Percentiles rank a stretch among this genome's conserved stretches.
phyloP scores from a whole-genome alignment of 2,113 vertebrate species.

The Monarcha castaneiventris region DNA sequence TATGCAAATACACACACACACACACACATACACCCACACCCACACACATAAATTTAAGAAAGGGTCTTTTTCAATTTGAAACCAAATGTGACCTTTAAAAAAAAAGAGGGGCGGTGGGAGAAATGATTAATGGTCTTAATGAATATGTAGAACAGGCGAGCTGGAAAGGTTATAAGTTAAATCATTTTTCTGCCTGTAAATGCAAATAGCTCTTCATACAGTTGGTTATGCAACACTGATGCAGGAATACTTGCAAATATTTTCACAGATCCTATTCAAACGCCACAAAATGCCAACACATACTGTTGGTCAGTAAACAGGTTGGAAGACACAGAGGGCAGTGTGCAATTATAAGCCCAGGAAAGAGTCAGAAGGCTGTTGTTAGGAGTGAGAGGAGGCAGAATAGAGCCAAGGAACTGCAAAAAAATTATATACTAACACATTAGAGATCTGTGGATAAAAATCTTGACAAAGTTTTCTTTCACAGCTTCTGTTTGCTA shows the following conservation, averaged over 20 bases:
- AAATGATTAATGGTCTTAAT: slow-evolving; percentile 52
- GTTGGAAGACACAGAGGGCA: slow-evolving; percentile 31
- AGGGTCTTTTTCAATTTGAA: neutral
- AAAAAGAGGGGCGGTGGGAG: neutral
- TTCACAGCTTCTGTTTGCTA: neutral
- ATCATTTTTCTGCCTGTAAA: slow-evolving; percentile 22
- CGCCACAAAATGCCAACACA: slow-evolving; percentile 6
- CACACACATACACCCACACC: too few relatives aligned
- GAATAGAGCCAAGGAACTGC: neutral
- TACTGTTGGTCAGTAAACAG: neutral
- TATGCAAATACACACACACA: neutral
- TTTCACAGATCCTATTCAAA: slow-evolving; percentile 38
- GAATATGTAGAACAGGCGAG: slow-evolving; percentile 34
- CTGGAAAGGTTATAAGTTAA: slow-evolving; percentile 52
- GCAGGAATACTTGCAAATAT: slow-evolving; percentile 51
- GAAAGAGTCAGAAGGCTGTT: neutral
- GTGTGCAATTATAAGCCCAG: slow-evolving; percentile 5
- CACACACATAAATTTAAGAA: neutral
- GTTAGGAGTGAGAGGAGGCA: neutral
- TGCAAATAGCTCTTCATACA: slow-evolving; percentile 11
- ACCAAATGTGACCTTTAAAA: slow-evolving; percentile 13
- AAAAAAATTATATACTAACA: neutral
- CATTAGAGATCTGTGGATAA: neutral
- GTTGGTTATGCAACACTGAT: neutral
- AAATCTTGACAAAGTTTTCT: neutral